Base-by-base conservation (phyloP, 2,113 vertebrate species). In the Apaloderma vittatum region DNA sequence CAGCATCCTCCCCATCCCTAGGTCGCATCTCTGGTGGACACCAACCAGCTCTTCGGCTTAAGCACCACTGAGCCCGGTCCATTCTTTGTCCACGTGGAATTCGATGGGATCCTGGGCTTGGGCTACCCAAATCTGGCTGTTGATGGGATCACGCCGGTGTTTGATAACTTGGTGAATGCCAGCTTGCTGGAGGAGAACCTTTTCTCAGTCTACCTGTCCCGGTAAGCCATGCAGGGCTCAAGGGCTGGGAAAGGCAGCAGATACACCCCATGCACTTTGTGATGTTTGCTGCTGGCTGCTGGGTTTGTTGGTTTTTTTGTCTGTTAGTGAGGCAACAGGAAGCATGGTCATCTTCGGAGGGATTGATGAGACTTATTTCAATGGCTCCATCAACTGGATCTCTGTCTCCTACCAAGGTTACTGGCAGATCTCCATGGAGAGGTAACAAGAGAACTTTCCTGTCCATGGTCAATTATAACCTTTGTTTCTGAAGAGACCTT, bases 401-500 rank as follows among this genome's bases (percentile, higher is more conserved):
- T 97, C 98, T 0, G 76, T 99, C 66, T 97, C 97, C 1, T 87
- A 97, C 58, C 97, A 96, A 65, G 97, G 87, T 23, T 99, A 98
- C 96, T 98, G 98, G 97, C 98, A 99, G 95, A 97, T 99, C 95
- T 92, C 93, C 7, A 93, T 98, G 98, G 97, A 99, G 94, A 98
- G 98, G 98, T 98, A 91, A 93, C 71, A 49, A 24, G 29, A 5
- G 4, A 2, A 54, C 43, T 80, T 48, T 86, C 23, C 14, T 45
- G 29, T 37, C 67, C 32, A 8, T 52, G 12, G 5, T 34, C n/a
- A 23, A 34, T 72, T 63, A 66, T 32, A 45, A 29, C 18, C 14
- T 1, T 5, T 1, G 1, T 12, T 54, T 59, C 71, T 52, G 19
- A 30, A 63, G 29, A 37, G 11, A 43, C 30, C 40, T 8, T 11